These are phyloP conservation scores for Neodon shergylaensis DNA, from an alignment of 2,113 vertebrate genomes.

Conservation along the genomic window DNA sequence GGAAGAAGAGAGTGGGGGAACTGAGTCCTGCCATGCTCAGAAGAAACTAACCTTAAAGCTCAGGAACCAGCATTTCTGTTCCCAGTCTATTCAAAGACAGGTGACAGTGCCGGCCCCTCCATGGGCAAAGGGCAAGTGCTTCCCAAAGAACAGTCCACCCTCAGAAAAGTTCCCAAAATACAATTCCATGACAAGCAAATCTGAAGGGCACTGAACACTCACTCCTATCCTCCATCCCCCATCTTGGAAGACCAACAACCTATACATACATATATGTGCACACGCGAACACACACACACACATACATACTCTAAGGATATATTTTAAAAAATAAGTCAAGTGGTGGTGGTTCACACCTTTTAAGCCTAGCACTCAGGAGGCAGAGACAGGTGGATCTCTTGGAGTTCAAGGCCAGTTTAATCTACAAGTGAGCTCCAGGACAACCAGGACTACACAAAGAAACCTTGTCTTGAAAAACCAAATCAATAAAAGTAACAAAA, in stretches of 20 bases:
- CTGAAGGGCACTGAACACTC: neutral
- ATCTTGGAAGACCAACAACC: neutral
- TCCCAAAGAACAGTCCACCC: neutral
- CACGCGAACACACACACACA: neutral
- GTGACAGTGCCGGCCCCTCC: neutral
- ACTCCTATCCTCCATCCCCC: no score
- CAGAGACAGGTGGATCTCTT: neutral
- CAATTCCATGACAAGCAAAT: neutral
- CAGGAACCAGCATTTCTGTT: neutral
- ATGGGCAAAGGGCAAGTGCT: neutral
- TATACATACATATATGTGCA: rapidly evolving
- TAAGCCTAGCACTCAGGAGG: neutral
- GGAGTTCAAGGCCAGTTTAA: neutral
- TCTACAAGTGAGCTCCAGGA: neutral
- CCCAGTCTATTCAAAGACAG: neutral
- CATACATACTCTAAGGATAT: neutral
- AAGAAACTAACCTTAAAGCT: neutral
- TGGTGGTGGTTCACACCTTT: neutral
- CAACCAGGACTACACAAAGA: neutral
- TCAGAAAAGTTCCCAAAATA: constrained; percentile 47
- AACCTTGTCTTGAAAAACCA: neutral
- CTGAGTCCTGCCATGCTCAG: neutral
- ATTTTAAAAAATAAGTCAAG: neutral
- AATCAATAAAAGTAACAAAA: neutral
- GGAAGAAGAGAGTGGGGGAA: neutral